Evolutionary conservation across 2,797 vertebrate genomes (phyloP), one percentile per base, ranked within the genome.

Genomic region (Neosilurus hyrtlii): DNA sequence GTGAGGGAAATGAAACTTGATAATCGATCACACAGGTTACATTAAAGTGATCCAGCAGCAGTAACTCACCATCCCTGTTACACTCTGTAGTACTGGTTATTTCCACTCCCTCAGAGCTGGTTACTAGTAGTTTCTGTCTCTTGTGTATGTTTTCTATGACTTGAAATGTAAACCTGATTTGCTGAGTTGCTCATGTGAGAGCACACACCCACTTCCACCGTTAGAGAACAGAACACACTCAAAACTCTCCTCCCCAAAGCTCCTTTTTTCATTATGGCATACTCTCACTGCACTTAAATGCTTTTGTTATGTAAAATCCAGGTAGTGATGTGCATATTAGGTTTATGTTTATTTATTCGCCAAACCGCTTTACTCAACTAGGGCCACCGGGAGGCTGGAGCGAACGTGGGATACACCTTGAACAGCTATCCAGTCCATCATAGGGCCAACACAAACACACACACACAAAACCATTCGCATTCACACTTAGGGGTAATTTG

Each of bases 211-310:
- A 84, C 78, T 8, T 66, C 7, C 80, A 74, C 51, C 72, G 85
- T 76, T 87, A 87, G 71, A 87, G 87, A 72, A 83, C 12, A 4
- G 24, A 87, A 84, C 84, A 82, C 83, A 86, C 86, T n/a, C n/a
- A n/a, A n/a, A n/a, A n/a, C 6, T 43, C 37, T 6, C 4, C 24
- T 76, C 75, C 66, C 4, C 70, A 14, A 86, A n/a, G 61, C 26
- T 20, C 6, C 2, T 6, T 43, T 43, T 8, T 30, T 30, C 3
- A 9, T 24, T 3, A 61, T n/a, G n/a, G 24, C 61, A 11, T 63
- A 12, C 24, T 67, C 35, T 67, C 65, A 20, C 30, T 37, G 30
- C 18, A 16, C 4, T 37, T 18, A 66, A 35, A 66, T 66, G 7
- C 65, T 3, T 26, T 35, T 66, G 14, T 30, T 2, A 35, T 35